phyloP scores from a whole-genome alignment of 2,888 invertebrate species.

The Bombylius major region DNA sequence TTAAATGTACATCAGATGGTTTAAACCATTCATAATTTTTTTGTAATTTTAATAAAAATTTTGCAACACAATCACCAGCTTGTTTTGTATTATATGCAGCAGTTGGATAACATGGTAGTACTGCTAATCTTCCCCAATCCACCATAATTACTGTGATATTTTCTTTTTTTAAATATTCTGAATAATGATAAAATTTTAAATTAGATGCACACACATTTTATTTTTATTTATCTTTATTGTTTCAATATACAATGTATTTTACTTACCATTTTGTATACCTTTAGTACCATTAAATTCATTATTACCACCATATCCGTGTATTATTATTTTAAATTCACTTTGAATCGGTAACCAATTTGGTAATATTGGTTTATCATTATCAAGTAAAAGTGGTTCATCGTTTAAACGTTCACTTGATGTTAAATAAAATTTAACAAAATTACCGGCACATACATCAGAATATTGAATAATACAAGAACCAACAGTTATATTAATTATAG shows the following conservation, averaged over 20 bases:
- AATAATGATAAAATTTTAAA: not conserved
- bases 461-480: slow-evolving; percentile 21
- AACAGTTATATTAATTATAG: slow-evolving; percentile 14
- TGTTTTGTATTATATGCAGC: slow-evolving; percentile 46
- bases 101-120: slow-evolving; percentile 43
- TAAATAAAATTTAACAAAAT: slow-evolving; percentile 20
- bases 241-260: no score
- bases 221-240: not conserved
- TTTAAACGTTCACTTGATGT: slow-evolving; percentile 17
- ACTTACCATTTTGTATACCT: slow-evolving; percentile 17
- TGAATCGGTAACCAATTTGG: slow-evolving; percentile 15
- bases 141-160: slow-evolving; percentile 39
- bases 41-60: slow-evolving; percentile 29
- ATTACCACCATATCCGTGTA: slow-evolving; percentile 37
- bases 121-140: slow-evolving; percentile 42
- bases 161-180: slow-evolving; percentile 30
- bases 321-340: slow-evolving; percentile 19
- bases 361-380: slow-evolving; percentile 12
- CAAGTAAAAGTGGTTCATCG: slow-evolving; percentile 14
- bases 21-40: slow-evolving; percentile 25
- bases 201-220: not conserved
- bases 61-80: slow-evolving; percentile 43
- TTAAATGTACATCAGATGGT: slow-evolving; percentile 37
- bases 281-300: slow-evolving; percentile 29
- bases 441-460: slow-evolving; percentile 19